Conservation (phyloP, 1,140 invertebrate species). For the Triops longicaudatus region DNA sequence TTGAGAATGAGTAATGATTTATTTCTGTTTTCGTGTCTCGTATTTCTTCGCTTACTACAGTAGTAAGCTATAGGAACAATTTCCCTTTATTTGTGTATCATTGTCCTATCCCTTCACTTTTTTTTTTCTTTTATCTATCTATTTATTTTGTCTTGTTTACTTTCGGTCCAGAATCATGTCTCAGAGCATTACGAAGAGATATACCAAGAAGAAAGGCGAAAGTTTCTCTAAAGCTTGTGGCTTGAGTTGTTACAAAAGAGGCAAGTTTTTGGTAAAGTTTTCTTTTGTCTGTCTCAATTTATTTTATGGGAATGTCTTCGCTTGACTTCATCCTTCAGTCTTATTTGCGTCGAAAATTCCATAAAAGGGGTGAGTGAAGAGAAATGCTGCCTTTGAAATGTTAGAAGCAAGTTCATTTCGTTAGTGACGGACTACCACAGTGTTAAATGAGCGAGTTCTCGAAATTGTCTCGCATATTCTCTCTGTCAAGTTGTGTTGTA, state of each 20-base stretch:
- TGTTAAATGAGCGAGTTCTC: neutral
- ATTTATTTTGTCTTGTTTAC: no score
- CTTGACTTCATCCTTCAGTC: neutral
- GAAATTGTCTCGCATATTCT: neutral
- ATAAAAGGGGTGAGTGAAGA: neutral
- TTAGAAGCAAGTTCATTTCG: neutral
- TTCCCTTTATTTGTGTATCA: no score
- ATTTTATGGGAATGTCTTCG: neutral
- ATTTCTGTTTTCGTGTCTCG: neutral
- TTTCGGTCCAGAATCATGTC: no score
- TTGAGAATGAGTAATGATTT: neutral
- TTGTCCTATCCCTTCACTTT: no score
- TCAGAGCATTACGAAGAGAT: neutral
- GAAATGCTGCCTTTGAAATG: neutral
- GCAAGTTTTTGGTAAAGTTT: neutral
- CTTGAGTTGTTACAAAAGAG: neutral
- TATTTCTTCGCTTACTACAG: neutral
- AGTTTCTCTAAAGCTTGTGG: neutral
- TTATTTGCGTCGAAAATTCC: slow-evolving; percentile 1
- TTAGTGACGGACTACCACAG: neutral
- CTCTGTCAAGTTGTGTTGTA: neutral
- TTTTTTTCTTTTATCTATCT: no score
- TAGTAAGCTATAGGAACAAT: neutral
- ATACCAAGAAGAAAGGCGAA: neutral
- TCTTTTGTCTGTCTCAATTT: neutral